These are phyloP conservation scores for Falco cherrug DNA, from an alignment of 2,797 vertebrate species.

Conservation along the genomic window DNA sequence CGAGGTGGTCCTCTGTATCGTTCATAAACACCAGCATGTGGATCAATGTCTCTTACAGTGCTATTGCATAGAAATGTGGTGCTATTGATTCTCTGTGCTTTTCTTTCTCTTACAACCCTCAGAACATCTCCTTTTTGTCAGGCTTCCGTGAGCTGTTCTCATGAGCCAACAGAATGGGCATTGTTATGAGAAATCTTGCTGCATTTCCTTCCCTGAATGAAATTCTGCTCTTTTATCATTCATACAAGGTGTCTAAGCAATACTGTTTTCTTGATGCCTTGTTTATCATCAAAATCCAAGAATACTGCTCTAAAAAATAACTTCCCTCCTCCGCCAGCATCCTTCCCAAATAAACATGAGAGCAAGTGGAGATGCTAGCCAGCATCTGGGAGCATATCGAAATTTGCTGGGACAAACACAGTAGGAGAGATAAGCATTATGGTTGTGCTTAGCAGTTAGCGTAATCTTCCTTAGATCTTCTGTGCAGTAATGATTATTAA, in stretches of 20 bases:
- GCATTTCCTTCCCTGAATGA: not conserved
- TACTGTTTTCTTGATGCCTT: not conserved
- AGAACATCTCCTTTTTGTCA: not conserved
- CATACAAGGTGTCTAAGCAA: not conserved
- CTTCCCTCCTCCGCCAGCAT: not conserved
- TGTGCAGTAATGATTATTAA: not conserved
- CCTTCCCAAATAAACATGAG: not conserved
- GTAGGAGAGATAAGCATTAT: not conserved
- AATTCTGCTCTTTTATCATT: not conserved
- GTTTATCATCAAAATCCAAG: not conserved
- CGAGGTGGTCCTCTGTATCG: not conserved
- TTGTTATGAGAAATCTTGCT: not conserved
- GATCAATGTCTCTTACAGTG: not conserved
- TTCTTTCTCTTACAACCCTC: not conserved
- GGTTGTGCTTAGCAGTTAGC: not conserved
- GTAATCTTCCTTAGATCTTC: constrained; percentile 2
- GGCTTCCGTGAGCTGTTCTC: not conserved
- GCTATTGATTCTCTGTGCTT: not conserved
- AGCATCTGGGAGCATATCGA: not conserved
- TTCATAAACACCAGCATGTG: accelerated
- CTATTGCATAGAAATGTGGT: not conserved
- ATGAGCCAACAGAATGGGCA: not conserved
- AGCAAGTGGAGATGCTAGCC: not conserved
- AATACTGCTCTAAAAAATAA: not conserved
- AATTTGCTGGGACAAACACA: not conserved